Evolutionary conservation across 2,888 invertebrate genomes (phyloP).

Genomic region (Entomobrya multifasciata): DNA sequence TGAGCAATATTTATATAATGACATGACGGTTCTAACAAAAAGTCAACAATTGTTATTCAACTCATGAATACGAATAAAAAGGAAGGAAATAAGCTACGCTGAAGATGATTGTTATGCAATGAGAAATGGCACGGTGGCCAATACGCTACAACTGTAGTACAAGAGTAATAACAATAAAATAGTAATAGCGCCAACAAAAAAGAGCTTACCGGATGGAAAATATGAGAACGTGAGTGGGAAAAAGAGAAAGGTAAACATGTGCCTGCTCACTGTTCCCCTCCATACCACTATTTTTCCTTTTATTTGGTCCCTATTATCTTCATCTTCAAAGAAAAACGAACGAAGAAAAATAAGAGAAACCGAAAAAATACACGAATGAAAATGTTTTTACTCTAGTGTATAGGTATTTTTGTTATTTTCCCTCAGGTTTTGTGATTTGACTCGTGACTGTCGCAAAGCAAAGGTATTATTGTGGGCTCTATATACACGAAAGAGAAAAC

Average conservation of each 20-base stretch:
- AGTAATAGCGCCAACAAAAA: neutral
- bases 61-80: conserved; percentile 33
- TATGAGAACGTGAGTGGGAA: neutral
- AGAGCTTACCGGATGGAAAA: neutral
- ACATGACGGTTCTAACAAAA: conserved; percentile 1
- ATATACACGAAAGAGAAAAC: too few relatives aligned
- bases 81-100: neutral
- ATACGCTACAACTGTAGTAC: neutral
- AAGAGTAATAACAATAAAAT: conserved; percentile 25
- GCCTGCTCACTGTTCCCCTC: neutral
- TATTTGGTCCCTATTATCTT: conserved; percentile 7
- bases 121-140: neutral
- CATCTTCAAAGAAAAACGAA: conserved; percentile 4
- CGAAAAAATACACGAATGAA: neutral
- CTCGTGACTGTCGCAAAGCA: conserved; percentile 16
- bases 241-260: conserved; percentile 44
- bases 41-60: conserved; percentile 5
- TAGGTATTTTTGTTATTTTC: neutral
- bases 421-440: conserved; percentile 16
- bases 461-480: conserved; percentile 30
- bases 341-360: neutral
- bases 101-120: neutral
- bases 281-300: neutral
- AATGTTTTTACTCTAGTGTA: neutral
- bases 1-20: conserved; percentile 13